phyloP scores from a whole-genome alignment of 2,888 invertebrate species.

The Stenchaetothrips biformis region DNA sequence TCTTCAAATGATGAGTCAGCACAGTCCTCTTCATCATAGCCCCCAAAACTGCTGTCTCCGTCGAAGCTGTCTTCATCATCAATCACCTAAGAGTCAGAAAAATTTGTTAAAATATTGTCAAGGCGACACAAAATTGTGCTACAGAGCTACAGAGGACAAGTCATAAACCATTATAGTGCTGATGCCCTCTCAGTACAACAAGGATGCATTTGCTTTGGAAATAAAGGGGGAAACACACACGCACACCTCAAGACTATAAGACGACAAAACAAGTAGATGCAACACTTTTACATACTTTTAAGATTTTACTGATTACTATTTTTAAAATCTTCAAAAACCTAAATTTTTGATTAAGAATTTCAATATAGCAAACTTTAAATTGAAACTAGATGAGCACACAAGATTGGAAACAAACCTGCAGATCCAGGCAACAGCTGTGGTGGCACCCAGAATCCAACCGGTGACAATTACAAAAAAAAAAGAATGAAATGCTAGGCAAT shows the following conservation, averaged over 20 bases:
- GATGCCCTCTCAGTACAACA: neutral
- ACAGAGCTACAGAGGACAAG: conserved; percentile 18
- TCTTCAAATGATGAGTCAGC: neutral
- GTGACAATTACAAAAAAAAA: neutral
- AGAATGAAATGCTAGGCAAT: neutral
- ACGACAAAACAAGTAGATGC: no score
- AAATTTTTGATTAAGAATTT: neutral
- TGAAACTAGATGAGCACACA: conserved; percentile 15
- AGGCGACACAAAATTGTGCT: neutral
- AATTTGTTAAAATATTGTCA: neutral
- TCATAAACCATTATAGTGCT: neutral
- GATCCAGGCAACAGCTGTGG: conserved; percentile 11
- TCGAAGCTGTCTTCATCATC: neutral
- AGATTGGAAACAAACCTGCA: conserved; percentile 12
- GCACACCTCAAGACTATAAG: no score
- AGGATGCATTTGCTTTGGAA: neutral
- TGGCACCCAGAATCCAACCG: conserved; percentile 18
- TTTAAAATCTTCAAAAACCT: neutral
- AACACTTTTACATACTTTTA: no score
- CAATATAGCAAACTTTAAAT: neutral
- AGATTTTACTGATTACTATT: no score
- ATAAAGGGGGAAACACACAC: neutral
- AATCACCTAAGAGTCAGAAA: neutral
- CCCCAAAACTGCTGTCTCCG: neutral
- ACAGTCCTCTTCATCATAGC: neutral